A percentile compares a stretch with the other conserved stretches of the same genome.
phyloP scores from a whole-genome alignment of 2,888 invertebrate genomes.

The Ophraella communa region DNA sequence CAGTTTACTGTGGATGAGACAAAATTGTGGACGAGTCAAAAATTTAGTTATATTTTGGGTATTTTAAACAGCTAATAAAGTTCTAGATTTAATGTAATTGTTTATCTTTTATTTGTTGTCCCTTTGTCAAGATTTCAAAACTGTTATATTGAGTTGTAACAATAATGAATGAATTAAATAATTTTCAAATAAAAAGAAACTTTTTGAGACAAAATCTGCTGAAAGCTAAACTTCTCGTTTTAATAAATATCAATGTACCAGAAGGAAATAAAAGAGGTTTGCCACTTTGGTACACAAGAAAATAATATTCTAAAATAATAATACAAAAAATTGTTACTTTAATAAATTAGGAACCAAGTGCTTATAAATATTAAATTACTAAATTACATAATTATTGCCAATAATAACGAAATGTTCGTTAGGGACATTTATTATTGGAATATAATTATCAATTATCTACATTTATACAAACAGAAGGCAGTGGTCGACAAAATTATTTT shows the following conservation, averaged over 20 bases:
- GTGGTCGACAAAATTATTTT: slow-evolving; percentile 27
- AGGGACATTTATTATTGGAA: slow-evolving; percentile 53
- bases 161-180: neutral
- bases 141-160: neutral
- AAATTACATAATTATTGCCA: slow-evolving; percentile 54
- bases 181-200: no score
- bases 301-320: slow-evolving; percentile 53
- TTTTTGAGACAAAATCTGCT: neutral
- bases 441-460: slow-evolving; percentile 55
- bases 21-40: no score
- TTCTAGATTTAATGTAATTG: no score
- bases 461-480: slow-evolving; percentile 51
- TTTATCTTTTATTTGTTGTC: no score
- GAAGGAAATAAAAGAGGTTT: slow-evolving; percentile 47
- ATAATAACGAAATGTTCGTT: slow-evolving; percentile 49
- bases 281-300: slow-evolving; percentile 53
- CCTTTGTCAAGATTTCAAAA: no score
- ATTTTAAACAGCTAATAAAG: no score
- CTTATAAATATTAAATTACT: slow-evolving; percentile 58
- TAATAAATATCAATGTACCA: neutral
- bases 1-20: no score
- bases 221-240: neutral
- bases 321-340: slow-evolving; percentile 54
- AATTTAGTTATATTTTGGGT: no score
- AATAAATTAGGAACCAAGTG: slow-evolving; percentile 61